Base-by-base conservation (phyloP, 2,888 invertebrate genomes). In the Noctua janthe region DNA sequence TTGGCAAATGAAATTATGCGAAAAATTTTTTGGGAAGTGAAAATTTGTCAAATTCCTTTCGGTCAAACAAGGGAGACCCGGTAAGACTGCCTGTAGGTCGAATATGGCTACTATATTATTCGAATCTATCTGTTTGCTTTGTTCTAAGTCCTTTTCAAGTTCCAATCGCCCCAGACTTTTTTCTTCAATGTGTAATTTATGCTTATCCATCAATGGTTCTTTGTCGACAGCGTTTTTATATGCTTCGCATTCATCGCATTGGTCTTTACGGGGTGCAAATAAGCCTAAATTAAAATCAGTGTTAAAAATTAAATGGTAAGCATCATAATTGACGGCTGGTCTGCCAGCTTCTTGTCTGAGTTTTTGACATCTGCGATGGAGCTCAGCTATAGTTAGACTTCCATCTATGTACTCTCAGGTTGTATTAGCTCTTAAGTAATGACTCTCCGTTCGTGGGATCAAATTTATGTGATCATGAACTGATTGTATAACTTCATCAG, bases 381-480 rank as follows among this genome's bases (percentile, higher is more conserved):
- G 77, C 69, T 88, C 85, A 7, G 89, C 84, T 80, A 89, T 72
- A 71, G 88, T 85, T 29, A 87, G 43, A 29, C 87, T 74, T 35
- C 90, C 89, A 84, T 90, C 89, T 83, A 90, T 86, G 71, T 59
- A 88, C 47, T 87, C 81, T 66, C 87, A 85, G 43, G 77, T 84
- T 6, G 87, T 82, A 62, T 87, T 86, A 7, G 88, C 87, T 56
- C 88, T 81, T 43, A 87, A 71, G 74, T 88, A 90, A 54, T 89
- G 88, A 29, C 89, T 90, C 69, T 90, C 88, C 29, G 76, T 87
- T n/a, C 82, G 62, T 29, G 88, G 90, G 67, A 89, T 88, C 13
- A 87, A 89, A 49, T 89, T 84, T 76, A 88, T 90, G 35, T 90
- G 88, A 74, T 85, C 70, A 51, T 43, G 79, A 8, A 88, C 84